These are phyloP conservation scores for Hucho hucho DNA, from an alignment of 2,113 vertebrate species.

Conservation along the genomic window DNA sequence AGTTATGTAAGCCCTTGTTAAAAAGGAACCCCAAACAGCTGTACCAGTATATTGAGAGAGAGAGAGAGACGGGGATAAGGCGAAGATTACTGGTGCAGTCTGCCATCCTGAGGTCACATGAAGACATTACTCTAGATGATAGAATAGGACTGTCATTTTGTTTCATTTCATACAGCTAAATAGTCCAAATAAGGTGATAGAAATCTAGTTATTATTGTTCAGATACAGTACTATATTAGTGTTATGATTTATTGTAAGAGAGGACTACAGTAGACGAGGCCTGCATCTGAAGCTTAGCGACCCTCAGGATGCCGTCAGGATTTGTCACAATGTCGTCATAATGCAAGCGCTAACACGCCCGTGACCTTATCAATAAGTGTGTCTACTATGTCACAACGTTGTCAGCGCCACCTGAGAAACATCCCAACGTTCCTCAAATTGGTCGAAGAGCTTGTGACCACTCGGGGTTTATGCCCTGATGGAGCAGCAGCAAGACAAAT, in stretches of 20 bases:
- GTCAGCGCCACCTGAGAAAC: neutral
- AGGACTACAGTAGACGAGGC: no score
- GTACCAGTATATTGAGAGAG: neutral
- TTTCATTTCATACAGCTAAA: no score
- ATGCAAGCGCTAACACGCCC: no score
- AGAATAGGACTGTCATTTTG: no score
- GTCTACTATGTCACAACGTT: neutral
- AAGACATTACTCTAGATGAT: neutral
- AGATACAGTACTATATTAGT: no score
- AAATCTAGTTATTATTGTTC: no score
- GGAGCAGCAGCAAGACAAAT: neutral
- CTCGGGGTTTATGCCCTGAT: neutral
- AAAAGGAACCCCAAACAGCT: neutral
- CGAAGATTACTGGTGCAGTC: conserved; percentile 14
- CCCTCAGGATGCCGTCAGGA: no score
- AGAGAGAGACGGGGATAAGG: neutral
- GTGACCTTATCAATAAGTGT: no score
- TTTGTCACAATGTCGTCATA: no score
- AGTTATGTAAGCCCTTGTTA: neutral
- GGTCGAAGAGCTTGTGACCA: neutral
- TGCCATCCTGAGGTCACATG: conserved; percentile 41
- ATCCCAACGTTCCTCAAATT: neutral
- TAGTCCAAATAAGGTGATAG: no score
- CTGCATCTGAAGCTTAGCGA: no score
- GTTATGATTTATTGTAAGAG: no score